Evolutionary conservation across 2,113 vertebrate species (phyloP).

Genomic region (Rhinopomastus cyanomelas): DNA sequence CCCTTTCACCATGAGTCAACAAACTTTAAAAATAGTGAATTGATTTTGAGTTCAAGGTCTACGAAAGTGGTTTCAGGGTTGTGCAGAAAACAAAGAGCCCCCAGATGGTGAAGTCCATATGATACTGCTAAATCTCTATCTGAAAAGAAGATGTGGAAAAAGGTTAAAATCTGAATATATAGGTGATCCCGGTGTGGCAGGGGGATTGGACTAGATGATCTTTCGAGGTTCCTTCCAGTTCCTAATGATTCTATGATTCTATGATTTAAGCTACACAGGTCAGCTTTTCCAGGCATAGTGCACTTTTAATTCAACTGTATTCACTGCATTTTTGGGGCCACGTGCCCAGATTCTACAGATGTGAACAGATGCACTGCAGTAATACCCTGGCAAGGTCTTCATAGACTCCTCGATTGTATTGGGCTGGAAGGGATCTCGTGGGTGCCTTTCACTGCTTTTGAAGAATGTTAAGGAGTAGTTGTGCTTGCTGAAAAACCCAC

Average conservation of each 20-base stretch:
- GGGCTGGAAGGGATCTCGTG: fast-evolving
- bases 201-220: too few species aligned
- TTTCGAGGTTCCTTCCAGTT: too few species aligned
- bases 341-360: background rate
- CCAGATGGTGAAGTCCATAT: background rate
- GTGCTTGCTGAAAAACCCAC: background rate
- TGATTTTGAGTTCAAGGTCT: background rate
- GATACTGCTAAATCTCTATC: background rate
- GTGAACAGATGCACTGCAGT: background rate
- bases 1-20: background rate
- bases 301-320: background rate
- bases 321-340: background rate
- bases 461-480: background rate
- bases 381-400: fast-evolving
- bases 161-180: background rate
- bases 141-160: background rate
- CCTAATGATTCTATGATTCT: too few species aligned
- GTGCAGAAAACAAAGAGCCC: background rate
- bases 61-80: background rate
- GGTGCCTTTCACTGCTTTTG: background rate
- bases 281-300: background rate
- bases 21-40: background rate
- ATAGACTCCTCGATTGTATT: too few species aligned
- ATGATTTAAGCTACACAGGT: background rate
- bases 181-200: too few species aligned